phyloP scores from a whole-genome alignment of 2,888 invertebrate genomes.

The Drosophila yooni region DNA sequence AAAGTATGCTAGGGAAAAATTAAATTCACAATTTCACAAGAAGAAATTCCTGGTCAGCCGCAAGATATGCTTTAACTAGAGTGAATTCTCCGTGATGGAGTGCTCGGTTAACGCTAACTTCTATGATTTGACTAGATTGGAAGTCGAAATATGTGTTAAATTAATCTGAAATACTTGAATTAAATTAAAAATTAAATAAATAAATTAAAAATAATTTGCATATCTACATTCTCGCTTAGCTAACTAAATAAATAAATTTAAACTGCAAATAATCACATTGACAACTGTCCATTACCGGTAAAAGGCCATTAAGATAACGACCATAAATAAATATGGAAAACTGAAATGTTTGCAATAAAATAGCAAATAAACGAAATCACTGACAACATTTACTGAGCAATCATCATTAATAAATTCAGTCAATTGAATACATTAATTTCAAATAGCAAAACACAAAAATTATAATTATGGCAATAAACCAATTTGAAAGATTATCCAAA shows the following conservation, averaged over 20 bases:
- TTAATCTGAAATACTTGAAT: background rate
- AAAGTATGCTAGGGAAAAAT: constrained; percentile 24
- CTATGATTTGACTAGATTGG: background rate
- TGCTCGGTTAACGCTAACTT: no score
- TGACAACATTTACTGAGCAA: constrained; percentile 58
- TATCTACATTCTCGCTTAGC: background rate
- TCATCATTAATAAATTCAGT: constrained; percentile 44
- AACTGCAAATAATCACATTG: constrained; percentile 40
- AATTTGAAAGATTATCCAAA: background rate
- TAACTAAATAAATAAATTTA: constrained; percentile 40
- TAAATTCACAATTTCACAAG: background rate
- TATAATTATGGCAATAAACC: background rate
- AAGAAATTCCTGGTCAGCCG: background rate
- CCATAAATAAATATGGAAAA: constrained; percentile 10
- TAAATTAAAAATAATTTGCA: background rate
- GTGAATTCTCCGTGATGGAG: background rate
- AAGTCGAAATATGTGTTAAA: background rate
- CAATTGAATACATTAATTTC: constrained; percentile 40
- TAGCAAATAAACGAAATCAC: constrained; percentile 53
- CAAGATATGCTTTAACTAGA: constrained; percentile 29
- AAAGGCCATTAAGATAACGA: constrained; percentile 51
- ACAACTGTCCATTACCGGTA: background rate
- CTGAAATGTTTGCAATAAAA: constrained; percentile 44
- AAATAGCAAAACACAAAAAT: constrained; percentile 16
- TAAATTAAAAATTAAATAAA: background rate